A percentile compares a stretch with the other conserved stretches of the same genome.
Conservation (phyloP, 2,888 invertebrate genomes). For the Diarsia rubi region DNA sequence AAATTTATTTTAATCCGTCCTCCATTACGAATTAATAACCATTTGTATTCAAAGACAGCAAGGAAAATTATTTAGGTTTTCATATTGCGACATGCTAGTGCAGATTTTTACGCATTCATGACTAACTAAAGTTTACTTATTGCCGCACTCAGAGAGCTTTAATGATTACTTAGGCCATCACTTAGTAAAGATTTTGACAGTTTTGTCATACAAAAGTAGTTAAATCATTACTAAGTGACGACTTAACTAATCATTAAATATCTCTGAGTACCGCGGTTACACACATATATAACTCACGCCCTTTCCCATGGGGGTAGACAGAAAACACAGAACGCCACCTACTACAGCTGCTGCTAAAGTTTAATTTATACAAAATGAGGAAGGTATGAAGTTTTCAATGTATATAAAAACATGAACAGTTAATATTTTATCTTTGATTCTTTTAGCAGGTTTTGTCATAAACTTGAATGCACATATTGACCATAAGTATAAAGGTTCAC, state of each 20-base stretch:
- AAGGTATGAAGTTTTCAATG: not conserved
- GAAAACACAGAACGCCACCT: too few species aligned
- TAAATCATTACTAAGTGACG: too few species aligned
- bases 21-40: not conserved
- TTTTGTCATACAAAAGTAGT: too few species aligned
- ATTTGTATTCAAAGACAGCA: not conserved
- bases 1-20: not conserved
- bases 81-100: not conserved
- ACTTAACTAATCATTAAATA: too few species aligned
- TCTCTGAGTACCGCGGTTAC: too few species aligned
- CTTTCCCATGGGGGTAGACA: too few species aligned
- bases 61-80: not conserved
- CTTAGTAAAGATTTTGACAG: too few species aligned
- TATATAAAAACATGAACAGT: not conserved
- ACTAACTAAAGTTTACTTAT: slow-evolving; percentile 1
- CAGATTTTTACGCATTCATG: not conserved
- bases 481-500: not conserved
- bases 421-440: not conserved
- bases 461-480: not conserved
- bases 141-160: too few species aligned
- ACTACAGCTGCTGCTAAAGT: too few species aligned
- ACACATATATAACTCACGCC: too few species aligned
- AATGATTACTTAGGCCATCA: too few species aligned
- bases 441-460: slow-evolving; percentile 13
- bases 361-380: not conserved